phyloP scores from a whole-genome alignment of 2,797 vertebrate genomes.

The Gobio occitaniae region DNA sequence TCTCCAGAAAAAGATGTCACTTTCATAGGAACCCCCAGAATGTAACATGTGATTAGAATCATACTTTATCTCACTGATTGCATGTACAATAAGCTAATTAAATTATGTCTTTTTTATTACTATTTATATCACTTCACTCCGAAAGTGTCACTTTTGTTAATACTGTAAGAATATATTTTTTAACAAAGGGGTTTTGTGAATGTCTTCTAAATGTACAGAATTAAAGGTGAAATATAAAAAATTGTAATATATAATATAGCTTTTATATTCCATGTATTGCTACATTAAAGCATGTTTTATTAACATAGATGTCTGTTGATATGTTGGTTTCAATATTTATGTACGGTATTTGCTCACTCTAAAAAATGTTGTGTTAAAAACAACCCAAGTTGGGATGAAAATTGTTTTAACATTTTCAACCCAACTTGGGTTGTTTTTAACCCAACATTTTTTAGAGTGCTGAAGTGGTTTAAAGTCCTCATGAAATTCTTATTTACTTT shows the following conservation, averaged over 20 bases:
- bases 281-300: conserved; percentile 32
- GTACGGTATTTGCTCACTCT: neutral
- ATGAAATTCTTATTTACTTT: too few relatives aligned
- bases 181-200: conserved; percentile 16
- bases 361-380: too few relatives aligned
- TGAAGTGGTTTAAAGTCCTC: too few relatives aligned
- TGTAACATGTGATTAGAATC: conserved; percentile 17
- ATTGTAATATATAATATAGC: neutral
- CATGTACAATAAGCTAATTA: conserved; percentile 44
- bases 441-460: too few relatives aligned
- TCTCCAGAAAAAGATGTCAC: conserved; percentile 45
- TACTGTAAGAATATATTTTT: conserved; percentile 20
- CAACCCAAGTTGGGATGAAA: too few relatives aligned
- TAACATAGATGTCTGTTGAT: neutral
- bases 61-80: neutral
- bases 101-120: conserved; percentile 22
- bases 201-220: conserved; percentile 5
- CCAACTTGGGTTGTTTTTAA: too few relatives aligned
- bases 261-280: conserved; percentile 7
- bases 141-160: conserved; percentile 21
- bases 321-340: neutral
- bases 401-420: too few relatives aligned
- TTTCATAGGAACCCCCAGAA: rapidly evolving
- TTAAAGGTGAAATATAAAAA: neutral
- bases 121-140: conserved; percentile 40